Conservation (phyloP, 2,797 vertebrate genomes). For the Megalops cyprinoides region DNA sequence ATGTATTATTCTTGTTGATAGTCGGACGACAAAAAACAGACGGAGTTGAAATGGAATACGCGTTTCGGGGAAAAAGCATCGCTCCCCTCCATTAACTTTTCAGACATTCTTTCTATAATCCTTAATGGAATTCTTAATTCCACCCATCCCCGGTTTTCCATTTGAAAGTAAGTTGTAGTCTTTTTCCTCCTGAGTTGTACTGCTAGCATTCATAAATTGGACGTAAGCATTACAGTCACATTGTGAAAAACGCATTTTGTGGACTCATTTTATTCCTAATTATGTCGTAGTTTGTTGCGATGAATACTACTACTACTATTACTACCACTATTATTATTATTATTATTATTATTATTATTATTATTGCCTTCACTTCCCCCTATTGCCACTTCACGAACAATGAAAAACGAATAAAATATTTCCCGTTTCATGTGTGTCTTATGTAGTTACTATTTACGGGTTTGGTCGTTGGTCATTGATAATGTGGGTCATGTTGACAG, state of each 20-base stretch:
- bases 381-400: too few relatives aligned
- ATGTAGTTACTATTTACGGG: not conserved
- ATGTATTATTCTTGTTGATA: not conserved
- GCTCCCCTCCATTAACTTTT: conserved; percentile 1
- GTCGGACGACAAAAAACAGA: not conserved
- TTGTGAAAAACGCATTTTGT: too few relatives aligned
- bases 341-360: not conserved
- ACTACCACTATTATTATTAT: too few relatives aligned
- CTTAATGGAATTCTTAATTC: conserved; percentile 12
- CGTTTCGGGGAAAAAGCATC: not conserved
- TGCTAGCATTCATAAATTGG: not conserved
- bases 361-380: too few relatives aligned
- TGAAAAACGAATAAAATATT: too few relatives aligned
- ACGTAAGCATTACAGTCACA: too few relatives aligned
- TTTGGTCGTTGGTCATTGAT: not conserved
- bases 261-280: too few relatives aligned
- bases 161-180: not conserved
- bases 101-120: conserved; percentile 22
- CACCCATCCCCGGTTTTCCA: not conserved
- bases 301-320: too few relatives aligned
- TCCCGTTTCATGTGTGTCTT: too few relatives aligned
- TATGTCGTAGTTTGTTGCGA: too few relatives aligned
- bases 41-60: not conserved
- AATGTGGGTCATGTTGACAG: not conserved
- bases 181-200: not conserved